Evolutionary conservation across 2,113 vertebrate genomes (phyloP).

Genomic region (Dinomys branickii): DNA sequence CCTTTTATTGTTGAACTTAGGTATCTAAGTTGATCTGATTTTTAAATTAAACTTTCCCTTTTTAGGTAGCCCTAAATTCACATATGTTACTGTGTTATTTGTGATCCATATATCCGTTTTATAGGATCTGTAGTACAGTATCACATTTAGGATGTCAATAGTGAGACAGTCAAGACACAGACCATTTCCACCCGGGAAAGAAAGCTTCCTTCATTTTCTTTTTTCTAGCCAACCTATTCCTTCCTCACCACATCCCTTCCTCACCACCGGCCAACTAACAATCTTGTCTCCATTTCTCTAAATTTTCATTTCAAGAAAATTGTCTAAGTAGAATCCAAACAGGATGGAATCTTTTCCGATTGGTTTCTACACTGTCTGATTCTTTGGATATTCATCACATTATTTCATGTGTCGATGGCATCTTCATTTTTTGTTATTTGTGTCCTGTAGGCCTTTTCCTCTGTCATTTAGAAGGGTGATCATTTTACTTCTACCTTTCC

Average conservation of each 20-base stretch:
- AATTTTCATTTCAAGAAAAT: slow-evolving; percentile 13
- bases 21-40: not conserved
- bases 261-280: not conserved
- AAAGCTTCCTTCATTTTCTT: not conserved
- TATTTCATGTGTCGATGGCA: not conserved
- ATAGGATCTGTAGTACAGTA: not conserved
- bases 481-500: not conserved
- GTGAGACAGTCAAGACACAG: not conserved
- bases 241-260: not conserved
- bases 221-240: not conserved
- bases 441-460: not conserved
- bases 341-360: not conserved
- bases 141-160: not conserved
- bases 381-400: not conserved
- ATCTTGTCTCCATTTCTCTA: not conserved
- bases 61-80: not conserved
- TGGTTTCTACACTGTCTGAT: not conserved
- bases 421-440: not conserved
- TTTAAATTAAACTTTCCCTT: not conserved
- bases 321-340: not conserved
- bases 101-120: not conserved
- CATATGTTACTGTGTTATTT: not conserved
- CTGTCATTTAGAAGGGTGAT: not conserved
- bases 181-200: not conserved
- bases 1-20: not conserved